phyloP scores from a whole-genome alignment of 2,113 vertebrate species.

The Sebastes fasciatus region DNA sequence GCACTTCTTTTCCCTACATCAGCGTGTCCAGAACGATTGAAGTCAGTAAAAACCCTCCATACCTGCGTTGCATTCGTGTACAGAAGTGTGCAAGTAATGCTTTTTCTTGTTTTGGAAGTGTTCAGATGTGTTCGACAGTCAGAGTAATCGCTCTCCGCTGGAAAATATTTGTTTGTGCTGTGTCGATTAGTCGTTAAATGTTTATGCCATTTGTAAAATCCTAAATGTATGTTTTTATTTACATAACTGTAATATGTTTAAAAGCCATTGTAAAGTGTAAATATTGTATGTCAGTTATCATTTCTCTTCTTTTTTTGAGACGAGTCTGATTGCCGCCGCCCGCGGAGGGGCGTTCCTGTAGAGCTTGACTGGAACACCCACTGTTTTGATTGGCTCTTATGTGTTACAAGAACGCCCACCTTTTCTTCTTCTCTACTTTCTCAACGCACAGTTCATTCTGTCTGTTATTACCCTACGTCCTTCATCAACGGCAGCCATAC shows the following conservation, averaged over 20 bases:
- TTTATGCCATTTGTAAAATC: slow-evolving; percentile 64
- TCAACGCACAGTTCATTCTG: no score
- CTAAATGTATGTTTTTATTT: slow-evolving; percentile 60
- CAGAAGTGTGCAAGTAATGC: slow-evolving; percentile 20
- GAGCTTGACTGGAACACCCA: no score
- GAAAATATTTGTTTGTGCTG: slow-evolving; percentile 51
- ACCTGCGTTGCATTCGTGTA: background rate
- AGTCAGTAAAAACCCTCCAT: slow-evolving; percentile 1
- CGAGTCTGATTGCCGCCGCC: no score
- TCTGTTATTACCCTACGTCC: no score
- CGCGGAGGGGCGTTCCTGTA: no score
- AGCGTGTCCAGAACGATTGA: background rate
- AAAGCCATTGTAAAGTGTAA: slow-evolving; percentile 68
- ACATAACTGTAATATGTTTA: slow-evolving; percentile 60
- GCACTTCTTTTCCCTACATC: background rate
- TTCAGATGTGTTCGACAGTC: slow-evolving; percentile 27
- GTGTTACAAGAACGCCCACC: no score
- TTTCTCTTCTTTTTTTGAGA: background rate
- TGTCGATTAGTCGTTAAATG: slow-evolving; percentile 60
- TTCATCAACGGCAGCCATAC: no score
- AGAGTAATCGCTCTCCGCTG: slow-evolving; percentile 18
- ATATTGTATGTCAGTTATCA: slow-evolving; percentile 51
- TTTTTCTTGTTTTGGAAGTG: slow-evolving; percentile 31
- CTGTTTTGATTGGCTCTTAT: no score
- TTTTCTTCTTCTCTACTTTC: no score